A percentile compares a stretch with the other conserved stretches of the same genome.
These are phyloP conservation scores for Hecatera dysodea DNA, from an alignment of 2,888 invertebrate species.

Conservation along the genomic window DNA sequence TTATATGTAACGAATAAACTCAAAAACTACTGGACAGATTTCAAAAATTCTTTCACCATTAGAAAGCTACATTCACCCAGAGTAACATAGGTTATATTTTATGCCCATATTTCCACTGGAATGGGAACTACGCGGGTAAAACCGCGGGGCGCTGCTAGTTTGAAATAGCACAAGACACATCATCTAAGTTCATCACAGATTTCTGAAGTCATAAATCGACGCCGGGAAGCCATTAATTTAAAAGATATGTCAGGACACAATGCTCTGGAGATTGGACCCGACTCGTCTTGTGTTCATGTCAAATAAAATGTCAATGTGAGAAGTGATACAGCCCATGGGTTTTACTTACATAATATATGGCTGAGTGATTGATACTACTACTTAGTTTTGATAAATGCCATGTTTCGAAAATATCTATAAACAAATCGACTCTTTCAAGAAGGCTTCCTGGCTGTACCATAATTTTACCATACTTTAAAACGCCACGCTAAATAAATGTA, in stretches of 20 bases:
- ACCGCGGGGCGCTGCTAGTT: neutral
- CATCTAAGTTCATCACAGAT: conserved; percentile 1
- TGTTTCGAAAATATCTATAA: neutral
- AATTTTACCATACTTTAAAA: too few species aligned
- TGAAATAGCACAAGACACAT: neutral
- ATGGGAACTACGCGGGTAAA: too few species aligned
- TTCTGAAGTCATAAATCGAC: conserved; percentile 1
- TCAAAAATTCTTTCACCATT: too few species aligned
- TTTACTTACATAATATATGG: neutral
- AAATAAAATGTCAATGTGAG: conserved; percentile 34
- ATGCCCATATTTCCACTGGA: too few species aligned
- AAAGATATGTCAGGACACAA: conserved; percentile 13
- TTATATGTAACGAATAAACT: too few species aligned
- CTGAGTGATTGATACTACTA: neutral
- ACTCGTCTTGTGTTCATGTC: neutral
- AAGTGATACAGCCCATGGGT: neutral
- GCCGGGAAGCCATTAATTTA: conserved; percentile 17
- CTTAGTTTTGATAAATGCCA: neutral
- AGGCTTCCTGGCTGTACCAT: too few species aligned
- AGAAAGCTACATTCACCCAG: too few species aligned
- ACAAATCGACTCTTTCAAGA: too few species aligned
- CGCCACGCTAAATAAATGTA: too few species aligned
- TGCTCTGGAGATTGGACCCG: conserved; percentile 31
- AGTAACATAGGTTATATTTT: too few species aligned
- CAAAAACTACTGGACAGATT: too few species aligned